Base-by-base conservation (phyloP, 2,113 vertebrate species). In the Peromyscus polionotus region DNA sequence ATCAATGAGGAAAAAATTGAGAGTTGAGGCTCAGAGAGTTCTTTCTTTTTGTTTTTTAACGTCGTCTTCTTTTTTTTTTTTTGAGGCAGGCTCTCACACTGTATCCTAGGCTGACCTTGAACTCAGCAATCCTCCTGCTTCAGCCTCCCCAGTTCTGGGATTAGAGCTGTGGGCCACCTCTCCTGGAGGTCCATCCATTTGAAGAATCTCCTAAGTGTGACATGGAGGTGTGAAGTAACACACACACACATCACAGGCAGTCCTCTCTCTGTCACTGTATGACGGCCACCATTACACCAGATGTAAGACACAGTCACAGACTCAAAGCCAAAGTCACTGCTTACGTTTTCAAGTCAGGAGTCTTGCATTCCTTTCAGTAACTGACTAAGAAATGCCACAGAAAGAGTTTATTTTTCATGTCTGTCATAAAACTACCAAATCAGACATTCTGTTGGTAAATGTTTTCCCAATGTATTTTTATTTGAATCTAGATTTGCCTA, bases 401-500 rank as follows among this genome's bases (percentile, higher is more conserved):
- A 84, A 61, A 36, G 54, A 22, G 26, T 84, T 84, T 61, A 28
- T 10, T 42, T 63, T 84, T 63, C 59, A 63, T 42, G 57, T 61
- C 24, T 63, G 28, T 59, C 22, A 17, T 42, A 42, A 84, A n/a
- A 84, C n/a, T 39, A 63, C 13, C 81, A 84, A 61, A 42, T 17
- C 57, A 84, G n/a, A 63, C 54, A 61, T 61, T 61, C 51, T 31
- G 81, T 85, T 73, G 48, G 65, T 39, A 95, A 93, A 86, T 77
- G n/a, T 65, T 79, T 45, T 45, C 42, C 19, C 42, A 90, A 57
- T 73, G 20, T 45, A 28, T 86, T 95, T 91, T 80, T 75, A 39
- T 48, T 73, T 94, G 39, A 92, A 95, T 61, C 70, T 88, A 94
- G 72, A 87, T 59, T 92, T 91, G 91, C 39, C 94, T 79, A 87